phyloP scores from a whole-genome alignment of 2,888 invertebrate genomes.

The Cartodere bifasciata region DNA sequence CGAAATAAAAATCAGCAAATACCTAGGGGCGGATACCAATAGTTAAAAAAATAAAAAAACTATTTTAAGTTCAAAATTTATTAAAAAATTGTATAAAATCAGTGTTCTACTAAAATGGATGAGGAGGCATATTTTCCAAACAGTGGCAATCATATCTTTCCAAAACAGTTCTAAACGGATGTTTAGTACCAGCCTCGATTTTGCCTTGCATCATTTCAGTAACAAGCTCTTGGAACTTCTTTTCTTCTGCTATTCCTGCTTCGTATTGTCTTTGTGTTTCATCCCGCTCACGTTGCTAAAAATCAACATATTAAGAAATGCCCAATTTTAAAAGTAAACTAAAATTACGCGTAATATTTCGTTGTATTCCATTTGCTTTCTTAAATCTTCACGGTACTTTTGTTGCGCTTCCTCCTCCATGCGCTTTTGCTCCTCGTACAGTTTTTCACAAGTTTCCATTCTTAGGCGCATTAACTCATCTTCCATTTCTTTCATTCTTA shows the following conservation, averaged over 20 bases:
- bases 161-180: conserved; percentile 29
- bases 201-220: conserved; percentile 21
- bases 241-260: conserved; percentile 28
- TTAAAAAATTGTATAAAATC: too few species aligned
- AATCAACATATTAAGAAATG: conserved; percentile 6
- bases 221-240: conserved; percentile 25
- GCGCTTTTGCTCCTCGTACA: conserved; percentile 28
- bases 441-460: conserved; percentile 25
- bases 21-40: too few species aligned
- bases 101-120: too few species aligned
- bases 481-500: too few species aligned
- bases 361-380: conserved; percentile 32
- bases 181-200: conserved; percentile 20
- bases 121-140: too few species aligned
- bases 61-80: too few species aligned
- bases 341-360: conserved; percentile 16
- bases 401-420: conserved; percentile 21
- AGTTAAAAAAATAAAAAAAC: too few species aligned
- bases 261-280: conserved; percentile 26
- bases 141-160: conserved; percentile 28
- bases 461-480: conserved; percentile 26
- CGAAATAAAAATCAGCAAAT: too few species aligned
- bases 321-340: neutral
- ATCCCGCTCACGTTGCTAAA: conserved; percentile 27
- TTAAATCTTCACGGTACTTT: conserved; percentile 29